phyloP scores from a whole-genome alignment of 37 sponge, comb jelly and placozoan genomes.

The Ephydatia muelleri region DNA sequence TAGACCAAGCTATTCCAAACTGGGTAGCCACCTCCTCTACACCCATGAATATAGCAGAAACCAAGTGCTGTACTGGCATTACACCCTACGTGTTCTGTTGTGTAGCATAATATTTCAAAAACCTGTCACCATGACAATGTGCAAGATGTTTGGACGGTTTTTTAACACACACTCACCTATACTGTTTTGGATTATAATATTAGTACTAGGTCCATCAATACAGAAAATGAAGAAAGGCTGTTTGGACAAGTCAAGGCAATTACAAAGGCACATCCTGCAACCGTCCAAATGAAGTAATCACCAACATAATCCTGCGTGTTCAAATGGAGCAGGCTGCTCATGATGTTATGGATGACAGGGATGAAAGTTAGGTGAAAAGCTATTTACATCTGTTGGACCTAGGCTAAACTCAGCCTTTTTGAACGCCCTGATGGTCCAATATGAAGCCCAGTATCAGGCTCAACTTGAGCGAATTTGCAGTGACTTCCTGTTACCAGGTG shows the following conservation, averaged over 20 bases:
- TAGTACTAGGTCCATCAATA: background rate
- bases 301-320: constrained; percentile 19
- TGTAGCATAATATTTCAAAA: background rate
- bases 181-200: constrained; percentile 3
- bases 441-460: too few species aligned
- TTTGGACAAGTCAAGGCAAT: constrained; percentile 33
- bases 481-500: background rate
- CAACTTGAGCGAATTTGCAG: too few species aligned
- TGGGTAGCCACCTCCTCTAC: background rate
- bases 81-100: constrained; percentile 18
- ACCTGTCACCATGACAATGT: background rate
- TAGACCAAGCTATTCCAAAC: constrained; percentile 16
- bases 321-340: constrained; percentile 4
- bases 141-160: constrained; percentile 19
- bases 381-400: background rate
- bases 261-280: background rate
- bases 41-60: background rate
- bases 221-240: constrained; percentile 15
- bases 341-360: background rate
- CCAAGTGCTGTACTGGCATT: background rate
- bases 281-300: constrained; percentile 6
- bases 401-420: too few species aligned
- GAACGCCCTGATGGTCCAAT: too few species aligned
- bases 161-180: constrained; percentile 15
- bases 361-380: background rate